These are phyloP conservation scores for Hyphantria cunea DNA, from an alignment of 1,140 invertebrate genomes.

Conservation along the genomic window DNA sequence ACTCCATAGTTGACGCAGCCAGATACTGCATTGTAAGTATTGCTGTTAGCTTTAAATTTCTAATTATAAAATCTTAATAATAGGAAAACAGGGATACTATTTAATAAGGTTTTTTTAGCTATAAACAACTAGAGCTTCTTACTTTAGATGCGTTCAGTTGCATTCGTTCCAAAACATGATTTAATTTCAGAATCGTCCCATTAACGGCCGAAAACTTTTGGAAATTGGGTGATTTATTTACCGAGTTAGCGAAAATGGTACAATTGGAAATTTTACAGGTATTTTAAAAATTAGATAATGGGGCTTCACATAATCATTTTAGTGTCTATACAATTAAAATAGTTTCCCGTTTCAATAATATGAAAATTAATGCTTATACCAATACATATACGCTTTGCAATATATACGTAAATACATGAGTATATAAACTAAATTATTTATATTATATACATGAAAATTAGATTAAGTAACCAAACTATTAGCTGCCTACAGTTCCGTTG, in stretches of 20 bases:
- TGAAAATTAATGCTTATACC: constrained; percentile 24
- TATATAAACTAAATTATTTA: constrained; percentile 12
- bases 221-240: constrained; percentile 60
- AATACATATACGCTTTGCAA: constrained; percentile 39
- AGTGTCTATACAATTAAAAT: constrained; percentile 26
- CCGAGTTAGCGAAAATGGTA: constrained; percentile 69
- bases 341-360: constrained; percentile 27
- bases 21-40: constrained; percentile 81
- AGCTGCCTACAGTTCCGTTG: constrained; percentile 26
- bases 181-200: constrained; percentile 75
- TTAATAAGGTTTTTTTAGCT: constrained; percentile 18
- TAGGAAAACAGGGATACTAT: constrained; percentile 9
- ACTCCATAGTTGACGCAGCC: constrained; percentile 78
- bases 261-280: constrained; percentile 73
- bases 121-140: constrained; percentile 31
- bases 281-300: constrained; percentile 57
- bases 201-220: constrained; percentile 64
- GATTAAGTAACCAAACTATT: constrained; percentile 20
- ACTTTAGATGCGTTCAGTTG: constrained; percentile 36
- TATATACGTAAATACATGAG: constrained; percentile 29
- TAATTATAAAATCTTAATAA: background rate
- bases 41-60: background rate
- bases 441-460: constrained; percentile 17
- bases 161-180: constrained; percentile 51
- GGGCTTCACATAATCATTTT: constrained; percentile 51